These are phyloP conservation scores for Pharmacophagus antenor DNA, from an alignment of 2,888 invertebrate genomes.

Conservation along the genomic window DNA sequence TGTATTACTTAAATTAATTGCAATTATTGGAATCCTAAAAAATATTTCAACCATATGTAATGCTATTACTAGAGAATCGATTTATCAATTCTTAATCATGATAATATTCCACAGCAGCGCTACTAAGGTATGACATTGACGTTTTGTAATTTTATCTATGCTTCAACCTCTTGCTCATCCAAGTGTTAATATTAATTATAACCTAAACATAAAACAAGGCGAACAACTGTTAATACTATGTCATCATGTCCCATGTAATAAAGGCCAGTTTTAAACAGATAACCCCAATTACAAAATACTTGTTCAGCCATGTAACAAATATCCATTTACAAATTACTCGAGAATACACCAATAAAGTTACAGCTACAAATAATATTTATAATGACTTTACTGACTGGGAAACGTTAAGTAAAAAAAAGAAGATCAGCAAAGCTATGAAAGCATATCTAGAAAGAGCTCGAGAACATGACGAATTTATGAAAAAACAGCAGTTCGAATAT, in stretches of 20 bases:
- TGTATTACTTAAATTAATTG: too few relatives aligned
- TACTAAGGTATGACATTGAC: background rate
- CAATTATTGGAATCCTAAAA: too few relatives aligned
- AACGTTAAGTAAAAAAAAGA: constrained; percentile 76
- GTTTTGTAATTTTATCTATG: background rate
- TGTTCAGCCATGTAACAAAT: constrained; percentile 41
- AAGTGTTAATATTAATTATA: background rate
- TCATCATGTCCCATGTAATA: constrained; percentile 51
- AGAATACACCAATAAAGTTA: constrained; percentile 47
- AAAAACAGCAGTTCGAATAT: constrained; percentile 88
- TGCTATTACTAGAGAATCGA: too few relatives aligned
- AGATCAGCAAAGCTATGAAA: constrained; percentile 93
- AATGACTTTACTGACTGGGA: constrained; percentile 68
- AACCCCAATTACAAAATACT: constrained; percentile 45
- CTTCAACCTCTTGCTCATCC: background rate
- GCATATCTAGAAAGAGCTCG: constrained; percentile 91
- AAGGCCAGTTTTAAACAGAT: constrained; percentile 48
- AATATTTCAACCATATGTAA: too few relatives aligned
- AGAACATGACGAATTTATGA: constrained; percentile 91
- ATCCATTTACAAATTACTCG: constrained; percentile 40
- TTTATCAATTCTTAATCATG: background rate
- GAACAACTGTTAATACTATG: background rate
- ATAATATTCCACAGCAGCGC: too few relatives aligned
- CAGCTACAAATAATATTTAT: constrained; percentile 42
- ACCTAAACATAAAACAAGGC: background rate